Conservation (phyloP, 2,113 vertebrate genomes). For the Ptilonorhynchus violaceus region DNA sequence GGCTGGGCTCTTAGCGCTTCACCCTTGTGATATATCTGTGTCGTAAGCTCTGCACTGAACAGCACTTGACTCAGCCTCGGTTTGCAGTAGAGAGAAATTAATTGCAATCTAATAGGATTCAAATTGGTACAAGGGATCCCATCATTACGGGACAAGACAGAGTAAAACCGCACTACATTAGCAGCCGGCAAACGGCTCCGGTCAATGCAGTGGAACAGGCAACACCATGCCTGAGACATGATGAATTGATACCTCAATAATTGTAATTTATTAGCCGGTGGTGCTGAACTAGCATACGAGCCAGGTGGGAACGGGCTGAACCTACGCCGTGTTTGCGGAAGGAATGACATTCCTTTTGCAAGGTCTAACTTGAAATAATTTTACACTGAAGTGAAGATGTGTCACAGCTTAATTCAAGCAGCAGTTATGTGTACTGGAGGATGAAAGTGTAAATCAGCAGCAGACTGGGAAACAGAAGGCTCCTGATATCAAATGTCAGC, state of each 20-base stretch:
- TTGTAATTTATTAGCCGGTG: slow-evolving; percentile 25
- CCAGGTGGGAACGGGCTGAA: neutral
- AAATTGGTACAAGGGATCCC: slow-evolving; percentile 67
- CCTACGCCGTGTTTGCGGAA: rapidly evolving
- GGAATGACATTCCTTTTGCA: neutral
- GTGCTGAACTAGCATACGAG: neutral
- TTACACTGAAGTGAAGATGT: slow-evolving; percentile 21
- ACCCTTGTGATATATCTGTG: neutral
- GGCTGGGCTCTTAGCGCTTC: neutral
- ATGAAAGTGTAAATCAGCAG: slow-evolving; percentile 60
- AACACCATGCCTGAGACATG: slow-evolving; percentile 22
- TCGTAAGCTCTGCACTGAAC: neutral
- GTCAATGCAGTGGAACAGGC: slow-evolving; percentile 62
- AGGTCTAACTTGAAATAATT: slow-evolving; percentile 46
- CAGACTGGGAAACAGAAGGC: slow-evolving; percentile 37
- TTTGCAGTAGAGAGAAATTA: slow-evolving; percentile 54
- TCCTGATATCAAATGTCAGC: slow-evolving; percentile 11
- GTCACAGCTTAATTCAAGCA: slow-evolving; percentile 52
- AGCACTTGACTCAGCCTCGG: slow-evolving; percentile 37
- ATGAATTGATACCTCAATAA: slow-evolving; percentile 57
- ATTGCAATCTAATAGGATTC: slow-evolving; percentile 65
- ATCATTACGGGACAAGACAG: slow-evolving; percentile 53
- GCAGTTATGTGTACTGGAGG: slow-evolving; percentile 46
- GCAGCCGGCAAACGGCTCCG: neutral
- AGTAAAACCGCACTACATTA: slow-evolving; percentile 41